Conservation (phyloP, 1,140 invertebrate species). For the Drosophila serrata region DNA sequence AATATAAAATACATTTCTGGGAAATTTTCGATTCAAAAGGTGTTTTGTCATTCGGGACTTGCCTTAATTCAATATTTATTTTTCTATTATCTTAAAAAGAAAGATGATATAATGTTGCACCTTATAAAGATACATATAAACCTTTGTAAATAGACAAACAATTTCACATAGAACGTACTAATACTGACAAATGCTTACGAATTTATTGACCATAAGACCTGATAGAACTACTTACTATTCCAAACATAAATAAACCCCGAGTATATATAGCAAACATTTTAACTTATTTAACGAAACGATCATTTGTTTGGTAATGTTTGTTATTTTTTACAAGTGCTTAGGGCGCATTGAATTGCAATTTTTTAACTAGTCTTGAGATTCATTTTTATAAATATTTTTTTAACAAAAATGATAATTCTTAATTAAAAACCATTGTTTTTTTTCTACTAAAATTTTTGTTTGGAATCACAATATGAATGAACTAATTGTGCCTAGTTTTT, state of each 20-base stretch:
- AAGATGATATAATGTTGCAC: not conserved
- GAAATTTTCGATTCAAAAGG: not conserved
- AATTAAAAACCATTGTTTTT: not conserved
- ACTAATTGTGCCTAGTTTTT: not conserved
- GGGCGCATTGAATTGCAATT: conserved; percentile 7
- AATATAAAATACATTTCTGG: too few relatives aligned
- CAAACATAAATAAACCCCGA: not conserved
- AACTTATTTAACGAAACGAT: not conserved
- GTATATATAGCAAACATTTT: conserved; percentile 8
- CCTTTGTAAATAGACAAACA: conserved; percentile 30
- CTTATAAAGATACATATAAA: not conserved
- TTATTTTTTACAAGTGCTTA: conserved; percentile 1
- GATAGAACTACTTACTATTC: conserved; percentile 55
- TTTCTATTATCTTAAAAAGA: not conserved
- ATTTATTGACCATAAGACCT: conserved; percentile 72
- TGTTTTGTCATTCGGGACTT: not conserved
- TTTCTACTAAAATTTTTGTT: not conserved
- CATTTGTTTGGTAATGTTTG: conserved; percentile 6
- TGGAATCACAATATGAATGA: not conserved
- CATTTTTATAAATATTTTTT: not conserved
- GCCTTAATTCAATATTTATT: not conserved
- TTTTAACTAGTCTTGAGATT: conserved; percentile 5
- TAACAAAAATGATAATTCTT: not conserved
- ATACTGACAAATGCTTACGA: conserved; percentile 54
- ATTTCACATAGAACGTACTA: conserved; percentile 12